Percentiles rank a stretch among this genome's conserved stretches.
Evolutionary conservation across 2,113 vertebrate species (phyloP).

Genomic region (Larimichthys crocea): DNA sequence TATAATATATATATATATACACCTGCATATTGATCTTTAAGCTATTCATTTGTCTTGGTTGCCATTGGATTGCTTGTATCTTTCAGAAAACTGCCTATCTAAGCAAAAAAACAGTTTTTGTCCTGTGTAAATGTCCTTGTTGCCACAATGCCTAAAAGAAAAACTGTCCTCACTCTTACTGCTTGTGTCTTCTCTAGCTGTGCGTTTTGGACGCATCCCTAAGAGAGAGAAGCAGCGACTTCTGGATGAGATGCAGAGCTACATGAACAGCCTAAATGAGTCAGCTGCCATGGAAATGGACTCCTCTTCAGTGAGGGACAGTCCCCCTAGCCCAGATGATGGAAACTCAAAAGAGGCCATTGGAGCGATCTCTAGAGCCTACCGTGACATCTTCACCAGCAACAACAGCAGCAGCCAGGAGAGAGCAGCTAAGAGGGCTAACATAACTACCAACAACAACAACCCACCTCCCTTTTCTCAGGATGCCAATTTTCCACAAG

Average conservation of each 20-base stretch:
- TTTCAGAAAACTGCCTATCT: background rate
- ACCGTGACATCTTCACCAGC: slow-evolving; percentile 81
- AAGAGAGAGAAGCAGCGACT: slow-evolving; percentile 88
- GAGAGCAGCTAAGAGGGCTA: slow-evolving; percentile 64
- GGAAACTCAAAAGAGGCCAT: slow-evolving; percentile 82
- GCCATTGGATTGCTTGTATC: background rate
- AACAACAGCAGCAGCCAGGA: slow-evolving; percentile 69
- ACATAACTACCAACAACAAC: slow-evolving; percentile 52
- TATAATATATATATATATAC: no score
- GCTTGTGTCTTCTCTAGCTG: slow-evolving; percentile 76
- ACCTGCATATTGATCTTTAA: background rate
- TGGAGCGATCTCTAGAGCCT: slow-evolving; percentile 82
- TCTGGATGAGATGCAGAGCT: slow-evolving; percentile 88
- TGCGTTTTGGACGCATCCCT: slow-evolving; percentile 87
- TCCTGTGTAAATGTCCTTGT: background rate
- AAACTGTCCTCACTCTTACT: slow-evolving; percentile 27
- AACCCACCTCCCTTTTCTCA: slow-evolving; percentile 71
- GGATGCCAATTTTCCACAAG: slow-evolving; percentile 69
- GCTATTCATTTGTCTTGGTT: background rate
- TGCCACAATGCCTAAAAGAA: slow-evolving; percentile 4
- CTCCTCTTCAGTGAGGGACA: slow-evolving; percentile 61
- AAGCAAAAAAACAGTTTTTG: background rate
- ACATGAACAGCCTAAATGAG: slow-evolving; percentile 87
- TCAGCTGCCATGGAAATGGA: slow-evolving; percentile 78
- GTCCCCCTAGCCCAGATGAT: slow-evolving; percentile 65